phyloP scores from a whole-genome alignment of 2,113 vertebrate species.

The Formicarius rufipectus region DNA sequence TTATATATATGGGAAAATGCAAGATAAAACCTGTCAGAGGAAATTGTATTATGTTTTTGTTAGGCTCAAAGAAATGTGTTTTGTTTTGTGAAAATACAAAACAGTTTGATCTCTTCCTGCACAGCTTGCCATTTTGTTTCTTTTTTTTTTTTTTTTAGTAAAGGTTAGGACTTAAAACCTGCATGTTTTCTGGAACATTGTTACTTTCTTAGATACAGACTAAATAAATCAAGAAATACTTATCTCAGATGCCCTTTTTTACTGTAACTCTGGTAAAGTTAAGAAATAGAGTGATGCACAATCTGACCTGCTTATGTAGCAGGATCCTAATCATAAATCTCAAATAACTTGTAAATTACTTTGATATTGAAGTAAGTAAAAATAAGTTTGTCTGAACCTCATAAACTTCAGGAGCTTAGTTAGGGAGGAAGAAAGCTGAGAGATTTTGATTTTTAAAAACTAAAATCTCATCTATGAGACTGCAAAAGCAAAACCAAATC shows the following conservation, averaged over 20 bases:
- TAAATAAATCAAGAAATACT: neutral
- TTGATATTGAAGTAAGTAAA: neutral
- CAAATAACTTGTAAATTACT: neutral
- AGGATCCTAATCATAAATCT: neutral
- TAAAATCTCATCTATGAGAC: neutral
- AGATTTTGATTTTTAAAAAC: neutral
- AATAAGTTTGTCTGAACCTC: neutral
- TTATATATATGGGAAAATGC: conserved; percentile 22
- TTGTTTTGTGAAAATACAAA: conserved; percentile 21
- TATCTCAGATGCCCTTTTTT: neutral
- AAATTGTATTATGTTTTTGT: conserved; percentile 34
- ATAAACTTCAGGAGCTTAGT: neutral
- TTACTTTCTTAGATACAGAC: neutral
- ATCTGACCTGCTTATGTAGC: neutral
- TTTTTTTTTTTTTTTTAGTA: neutral
- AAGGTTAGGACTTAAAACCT: neutral
- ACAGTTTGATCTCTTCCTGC: conserved; percentile 14
- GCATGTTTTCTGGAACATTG: neutral
- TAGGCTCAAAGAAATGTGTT: conserved; percentile 24
- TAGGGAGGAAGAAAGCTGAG: neutral
- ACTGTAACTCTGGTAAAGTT: neutral
- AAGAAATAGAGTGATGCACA: neutral
- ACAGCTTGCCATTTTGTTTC: conserved; percentile 19
- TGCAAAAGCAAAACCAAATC: neutral
- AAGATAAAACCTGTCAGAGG: conserved; percentile 45